Percentiles rank a stretch among this genome's conserved stretches.
phyloP scores from a whole-genome alignment of 2,888 invertebrate genomes.

The Tupiocoris notatus region DNA sequence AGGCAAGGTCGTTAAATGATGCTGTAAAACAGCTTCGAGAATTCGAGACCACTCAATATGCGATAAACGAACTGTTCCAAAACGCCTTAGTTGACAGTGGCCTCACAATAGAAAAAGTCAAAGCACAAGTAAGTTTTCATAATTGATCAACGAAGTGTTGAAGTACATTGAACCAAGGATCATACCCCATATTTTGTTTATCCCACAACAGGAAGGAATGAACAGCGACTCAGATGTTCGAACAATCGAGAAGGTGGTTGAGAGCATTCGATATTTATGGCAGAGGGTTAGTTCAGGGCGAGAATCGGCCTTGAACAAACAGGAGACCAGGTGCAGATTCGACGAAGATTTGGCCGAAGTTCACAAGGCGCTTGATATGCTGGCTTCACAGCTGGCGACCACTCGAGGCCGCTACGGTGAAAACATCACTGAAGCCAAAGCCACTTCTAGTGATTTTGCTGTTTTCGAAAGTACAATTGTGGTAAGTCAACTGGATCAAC shows the following conservation, averaged over 20 bases:
- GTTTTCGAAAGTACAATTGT: slow-evolving; percentile 76
- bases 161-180: neutral
- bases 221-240: slow-evolving; percentile 67
- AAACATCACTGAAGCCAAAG: slow-evolving; percentile 67
- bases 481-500: too few species aligned
- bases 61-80: slow-evolving; percentile 65
- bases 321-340: slow-evolving; percentile 65
- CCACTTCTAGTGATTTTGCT: slow-evolving; percentile 68
- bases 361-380: slow-evolving; percentile 67
- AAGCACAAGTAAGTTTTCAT: slow-evolving; percentile 62
- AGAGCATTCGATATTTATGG: slow-evolving; percentile 63
- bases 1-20: slow-evolving; percentile 49
- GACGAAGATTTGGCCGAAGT: slow-evolving; percentile 69
- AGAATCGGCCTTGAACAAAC: slow-evolving; percentile 63
- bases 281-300: slow-evolving; percentile 63
- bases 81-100: slow-evolving; percentile 67
- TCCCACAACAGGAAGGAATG: slow-evolving; percentile 63
- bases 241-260: slow-evolving; percentile 64
- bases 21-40: slow-evolving; percentile 62
- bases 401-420: slow-evolving; percentile 70
- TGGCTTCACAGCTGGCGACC: slow-evolving; percentile 63
- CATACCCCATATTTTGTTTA: neutral
- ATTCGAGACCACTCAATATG: slow-evolving; percentile 65
- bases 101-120: slow-evolving; percentile 66
- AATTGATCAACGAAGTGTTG: too few species aligned